Percentiles rank a stretch among this genome's conserved stretches.
Conservation (phyloP, 2,888 invertebrate genomes). For the Drosophila rellima region DNA sequence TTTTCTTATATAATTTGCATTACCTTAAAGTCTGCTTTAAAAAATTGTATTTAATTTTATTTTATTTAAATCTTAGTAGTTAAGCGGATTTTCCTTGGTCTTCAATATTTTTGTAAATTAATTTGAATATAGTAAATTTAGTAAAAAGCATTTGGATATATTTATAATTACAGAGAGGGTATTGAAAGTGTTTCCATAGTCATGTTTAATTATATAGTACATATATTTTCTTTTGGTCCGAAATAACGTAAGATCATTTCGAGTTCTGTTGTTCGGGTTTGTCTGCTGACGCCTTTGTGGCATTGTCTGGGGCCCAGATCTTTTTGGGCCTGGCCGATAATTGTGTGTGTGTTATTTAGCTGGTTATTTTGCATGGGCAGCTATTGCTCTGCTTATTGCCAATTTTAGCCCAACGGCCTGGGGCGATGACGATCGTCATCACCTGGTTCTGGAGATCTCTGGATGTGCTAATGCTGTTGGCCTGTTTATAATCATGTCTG, state of each 20-base stretch:
- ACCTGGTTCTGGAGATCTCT: conserved; percentile 55
- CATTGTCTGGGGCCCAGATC: conserved; percentile 57
- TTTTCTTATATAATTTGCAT: too few relatives aligned
- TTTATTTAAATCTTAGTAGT: too few relatives aligned
- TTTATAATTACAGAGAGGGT: not conserved
- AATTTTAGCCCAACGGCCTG: conserved; percentile 43
- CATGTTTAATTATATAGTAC: not conserved
- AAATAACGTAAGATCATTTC: conserved; percentile 38
- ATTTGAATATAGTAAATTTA: too few relatives aligned
- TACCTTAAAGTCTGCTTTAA: too few relatives aligned
- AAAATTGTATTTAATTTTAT: too few relatives aligned
- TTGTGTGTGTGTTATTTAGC: conserved; percentile 32
- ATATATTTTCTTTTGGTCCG: conserved; percentile 20
- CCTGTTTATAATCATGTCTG: conserved; percentile 64
- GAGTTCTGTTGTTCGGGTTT: conserved; percentile 14
- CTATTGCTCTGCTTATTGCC: conserved; percentile 45
- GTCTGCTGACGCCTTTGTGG: conserved; percentile 68
- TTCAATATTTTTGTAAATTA: not conserved
- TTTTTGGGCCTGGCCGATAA: conserved; percentile 42
- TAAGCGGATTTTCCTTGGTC: too few relatives aligned
- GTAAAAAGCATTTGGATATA: not conserved
- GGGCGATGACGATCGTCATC: conserved; percentile 65
- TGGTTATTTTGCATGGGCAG: conserved; percentile 32
- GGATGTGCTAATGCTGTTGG: conserved; percentile 35
- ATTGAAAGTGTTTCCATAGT: not conserved